Conservation (phyloP, 2,113 vertebrate genomes). For the Xenotilapia longispinis region DNA sequence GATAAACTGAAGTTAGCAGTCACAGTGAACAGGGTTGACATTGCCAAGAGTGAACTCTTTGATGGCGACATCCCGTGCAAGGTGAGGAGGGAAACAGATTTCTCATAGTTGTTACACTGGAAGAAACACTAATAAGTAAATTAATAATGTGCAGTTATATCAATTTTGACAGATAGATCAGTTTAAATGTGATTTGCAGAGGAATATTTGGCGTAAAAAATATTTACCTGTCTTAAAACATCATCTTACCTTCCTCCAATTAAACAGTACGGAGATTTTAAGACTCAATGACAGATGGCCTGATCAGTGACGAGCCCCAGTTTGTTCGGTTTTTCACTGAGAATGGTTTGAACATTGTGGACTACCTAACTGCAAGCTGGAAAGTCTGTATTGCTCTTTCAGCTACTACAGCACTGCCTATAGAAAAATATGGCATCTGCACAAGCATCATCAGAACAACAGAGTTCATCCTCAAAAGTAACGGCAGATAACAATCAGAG, state of each 20-base stretch:
- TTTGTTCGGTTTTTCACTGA: background rate
- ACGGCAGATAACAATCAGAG: background rate
- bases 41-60: background rate
- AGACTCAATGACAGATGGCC: background rate
- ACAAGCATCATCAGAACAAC: background rate
- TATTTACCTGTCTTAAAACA: background rate
- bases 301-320: background rate
- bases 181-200: background rate
- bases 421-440: background rate
- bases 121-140: background rate
- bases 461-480: background rate
- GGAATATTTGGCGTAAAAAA: background rate
- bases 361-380: background rate
- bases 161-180: background rate
- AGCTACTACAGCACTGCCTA: background rate
- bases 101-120: background rate
- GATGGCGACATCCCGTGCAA: background rate
- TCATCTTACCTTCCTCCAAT: background rate
- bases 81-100: background rate
- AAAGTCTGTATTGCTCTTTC: background rate
- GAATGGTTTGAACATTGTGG: background rate
- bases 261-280: background rate
- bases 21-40: background rate
- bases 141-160: background rate
- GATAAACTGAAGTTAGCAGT: background rate